These are phyloP conservation scores for Bambusicola thoracicus DNA, from an alignment of 2,113 vertebrate species.

Conservation along the genomic window DNA sequence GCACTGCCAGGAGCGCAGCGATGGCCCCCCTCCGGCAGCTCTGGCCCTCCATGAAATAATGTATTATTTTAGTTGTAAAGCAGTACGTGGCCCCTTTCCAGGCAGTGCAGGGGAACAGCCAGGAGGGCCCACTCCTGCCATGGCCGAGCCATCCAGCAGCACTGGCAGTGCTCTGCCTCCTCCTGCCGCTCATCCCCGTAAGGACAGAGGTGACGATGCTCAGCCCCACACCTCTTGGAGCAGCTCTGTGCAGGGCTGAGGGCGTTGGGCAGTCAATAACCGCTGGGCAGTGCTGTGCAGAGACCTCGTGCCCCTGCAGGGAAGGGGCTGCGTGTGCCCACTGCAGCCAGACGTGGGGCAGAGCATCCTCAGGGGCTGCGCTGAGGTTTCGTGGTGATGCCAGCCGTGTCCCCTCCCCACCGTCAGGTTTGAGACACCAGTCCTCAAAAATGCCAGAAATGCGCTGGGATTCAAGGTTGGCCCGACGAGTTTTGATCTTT, in stretches of 20 bases:
- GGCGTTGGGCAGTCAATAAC: not conserved
- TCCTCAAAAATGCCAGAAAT: conserved; percentile 85
- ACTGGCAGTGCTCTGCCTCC: not conserved
- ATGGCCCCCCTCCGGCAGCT: not conserved
- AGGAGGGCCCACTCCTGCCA: not conserved
- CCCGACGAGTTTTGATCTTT: conserved; percentile 80
- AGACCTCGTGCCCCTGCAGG: not conserved
- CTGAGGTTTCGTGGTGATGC: rapidly evolving
- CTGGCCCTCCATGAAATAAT: conserved; percentile 46
- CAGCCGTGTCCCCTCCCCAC: not conserved
- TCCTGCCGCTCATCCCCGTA: not conserved
- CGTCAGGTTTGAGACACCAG: conserved; percentile 56
- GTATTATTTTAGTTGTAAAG: conserved; percentile 64
- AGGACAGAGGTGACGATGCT: too few relatives aligned
- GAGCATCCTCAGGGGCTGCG: rapidly evolving
- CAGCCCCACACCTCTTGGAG: not conserved
- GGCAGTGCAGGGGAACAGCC: not conserved
- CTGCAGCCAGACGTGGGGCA: not conserved
- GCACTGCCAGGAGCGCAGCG: rapidly evolving
- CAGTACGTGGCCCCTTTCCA: conserved; percentile 43
- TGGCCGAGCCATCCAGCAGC: not conserved
- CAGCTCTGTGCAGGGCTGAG: not conserved
- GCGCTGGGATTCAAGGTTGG: conserved; percentile 80
- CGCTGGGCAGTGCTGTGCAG: not conserved
- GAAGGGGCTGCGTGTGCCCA: not conserved